Evolutionary conservation across 2,113 vertebrate genomes (phyloP), one percentile per base, ranked within the genome.

Genomic region (Tapirus terrestris): DNA sequence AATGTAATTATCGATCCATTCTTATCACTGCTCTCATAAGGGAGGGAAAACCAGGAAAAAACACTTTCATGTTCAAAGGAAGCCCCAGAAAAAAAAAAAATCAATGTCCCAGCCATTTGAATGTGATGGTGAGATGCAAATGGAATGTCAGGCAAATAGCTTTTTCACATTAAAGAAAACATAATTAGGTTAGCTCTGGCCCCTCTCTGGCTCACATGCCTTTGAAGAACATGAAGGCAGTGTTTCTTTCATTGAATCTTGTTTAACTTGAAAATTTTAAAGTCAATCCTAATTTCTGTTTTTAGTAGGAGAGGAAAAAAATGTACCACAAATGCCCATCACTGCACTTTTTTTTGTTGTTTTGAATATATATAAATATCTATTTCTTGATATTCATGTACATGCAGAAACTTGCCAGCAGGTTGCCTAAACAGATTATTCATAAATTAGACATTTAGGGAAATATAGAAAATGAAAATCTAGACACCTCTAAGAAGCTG

Each of bases 1-100:
- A 96, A 98, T 96, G 97, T 98, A 96, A 98, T 98, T 97, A 98
- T 98, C 51, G 84, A 98, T 97, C 97, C 53, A 11, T 97, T 95
- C 95, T 97, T 98, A 96, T 93, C 96, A 45, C 77, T 61, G 84
- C 39, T 96, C 72, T 97, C 85, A 93, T 80, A 65, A 75, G 48
- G 17, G 20, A 63, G 23, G 3, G 1, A 16, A 18, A 45, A 72
- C 83, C 1, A 43, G 75, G 51, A 21, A 85, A 91, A 96, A 94
- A 81, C 61, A 80, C 96, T 97, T 97, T 98, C 85, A 97, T 98
- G 98, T 98, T 98, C 97, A 98, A 98, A 98, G 97, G 43, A 83
- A 96, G 77, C 53, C 68, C 63, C 72, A 17, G 33, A 18, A 1
- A 79, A 36, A 53, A 80, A 93, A 60, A 60, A 92, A 97, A 97